phyloP scores from a whole-genome alignment of 2,113 vertebrate genomes.

The Ellobius talpinus region DNA sequence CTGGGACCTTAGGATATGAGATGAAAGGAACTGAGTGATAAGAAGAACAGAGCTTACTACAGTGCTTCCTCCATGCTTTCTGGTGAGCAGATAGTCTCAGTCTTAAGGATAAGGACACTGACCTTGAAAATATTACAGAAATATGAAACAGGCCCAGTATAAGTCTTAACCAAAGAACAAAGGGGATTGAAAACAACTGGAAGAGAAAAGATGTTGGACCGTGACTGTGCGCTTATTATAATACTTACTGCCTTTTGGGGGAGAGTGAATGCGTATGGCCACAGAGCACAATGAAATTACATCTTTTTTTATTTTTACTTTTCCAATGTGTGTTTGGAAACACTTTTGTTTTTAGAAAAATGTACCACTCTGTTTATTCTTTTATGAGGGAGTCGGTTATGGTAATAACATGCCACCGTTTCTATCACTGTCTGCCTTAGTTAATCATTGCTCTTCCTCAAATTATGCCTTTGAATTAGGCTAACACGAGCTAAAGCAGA shows the following conservation, averaged over 20 bases:
- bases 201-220: constrained; percentile 38
- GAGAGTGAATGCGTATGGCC: background rate
- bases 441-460: background rate
- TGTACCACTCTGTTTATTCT: background rate
- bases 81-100: constrained; percentile 49
- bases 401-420: background rate
- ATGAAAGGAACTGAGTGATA: constrained; percentile 50
- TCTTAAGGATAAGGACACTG: constrained; percentile 39
- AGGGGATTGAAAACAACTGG: constrained; percentile 45
- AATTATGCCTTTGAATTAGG: background rate
- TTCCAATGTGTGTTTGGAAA: background rate
- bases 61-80: background rate
- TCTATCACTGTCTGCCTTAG: background rate
- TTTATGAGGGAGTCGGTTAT: background rate
- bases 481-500: background rate
- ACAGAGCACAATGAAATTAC: background rate
- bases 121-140: constrained; percentile 50
- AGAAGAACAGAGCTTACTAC: background rate
- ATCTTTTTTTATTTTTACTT: background rate
- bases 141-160: constrained; percentile 25
- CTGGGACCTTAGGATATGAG: constrained; percentile 26
- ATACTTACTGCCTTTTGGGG: background rate
- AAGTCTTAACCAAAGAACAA: constrained; percentile 3
- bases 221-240: background rate
- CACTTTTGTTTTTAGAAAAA: background rate